Percentiles rank a stretch among this genome's conserved stretches.
These are phyloP conservation scores for Operophtera brumata DNA, from an alignment of 2,888 invertebrate species.

Conservation along the genomic window DNA sequence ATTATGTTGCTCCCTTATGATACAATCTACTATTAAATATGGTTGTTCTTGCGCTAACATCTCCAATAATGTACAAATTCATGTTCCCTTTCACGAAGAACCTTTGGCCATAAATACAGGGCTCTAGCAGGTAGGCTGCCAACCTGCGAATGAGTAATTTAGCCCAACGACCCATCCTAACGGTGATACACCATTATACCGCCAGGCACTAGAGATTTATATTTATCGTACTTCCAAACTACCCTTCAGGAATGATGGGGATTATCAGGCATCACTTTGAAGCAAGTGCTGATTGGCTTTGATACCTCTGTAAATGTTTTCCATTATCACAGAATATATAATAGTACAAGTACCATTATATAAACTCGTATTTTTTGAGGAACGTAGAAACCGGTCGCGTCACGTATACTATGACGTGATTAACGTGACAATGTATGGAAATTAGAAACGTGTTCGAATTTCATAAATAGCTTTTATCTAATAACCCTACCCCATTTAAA, in stretches of 20 bases:
- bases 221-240: constrained; percentile 35
- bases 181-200: constrained; percentile 17
- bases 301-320: constrained; percentile 19
- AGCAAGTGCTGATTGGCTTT: constrained; percentile 30
- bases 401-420: constrained; percentile 1
- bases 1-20: too few relatives aligned
- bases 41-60: constrained; percentile 4
- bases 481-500: neutral
- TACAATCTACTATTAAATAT: neutral
- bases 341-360: too few relatives aligned
- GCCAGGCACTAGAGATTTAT: constrained; percentile 38
- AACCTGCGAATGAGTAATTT: constrained; percentile 35
- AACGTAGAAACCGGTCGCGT: constrained; percentile 3
- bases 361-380: constrained; percentile 1
- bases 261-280: constrained; percentile 17
- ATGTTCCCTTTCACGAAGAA: constrained; percentile 14
- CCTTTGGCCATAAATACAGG: constrained; percentile 34
- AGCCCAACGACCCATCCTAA: constrained; percentile 17
- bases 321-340: too few relatives aligned
- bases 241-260: constrained; percentile 24
- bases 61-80: constrained; percentile 8
- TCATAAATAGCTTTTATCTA: neutral
- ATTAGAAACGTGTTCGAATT: constrained; percentile 18
- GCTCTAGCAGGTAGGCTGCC: constrained; percentile 37
- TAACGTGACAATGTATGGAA: constrained; percentile 13